These are phyloP conservation scores for Numenius arquata DNA, from an alignment of 2,113 vertebrate species.

Conservation along the genomic window DNA sequence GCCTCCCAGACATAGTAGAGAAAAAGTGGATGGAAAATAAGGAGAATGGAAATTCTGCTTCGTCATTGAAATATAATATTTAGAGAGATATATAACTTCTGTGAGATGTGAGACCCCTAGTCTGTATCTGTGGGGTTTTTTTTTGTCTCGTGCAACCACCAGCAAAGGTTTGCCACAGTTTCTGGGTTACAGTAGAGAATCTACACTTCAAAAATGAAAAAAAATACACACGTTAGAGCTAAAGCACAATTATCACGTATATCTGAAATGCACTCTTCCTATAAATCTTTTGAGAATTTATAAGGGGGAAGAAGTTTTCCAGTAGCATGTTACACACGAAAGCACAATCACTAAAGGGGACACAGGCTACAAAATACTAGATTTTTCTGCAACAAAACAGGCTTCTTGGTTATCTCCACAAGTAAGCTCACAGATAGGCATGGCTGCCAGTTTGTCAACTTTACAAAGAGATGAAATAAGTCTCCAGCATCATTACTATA, in stretches of 20 bases:
- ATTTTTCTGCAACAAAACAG: not conserved
- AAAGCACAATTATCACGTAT: not conserved
- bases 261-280: not conserved
- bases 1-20: not conserved
- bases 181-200: not conserved
- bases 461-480: slow-evolving; percentile 7
- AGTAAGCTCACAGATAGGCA: not conserved
- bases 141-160: not conserved
- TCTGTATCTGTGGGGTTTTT: not conserved
- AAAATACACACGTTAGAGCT: not conserved
- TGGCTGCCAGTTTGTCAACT: not conserved
- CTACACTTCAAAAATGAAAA: not conserved
- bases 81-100: not conserved
- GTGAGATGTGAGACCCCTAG: not conserved
- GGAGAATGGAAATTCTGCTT: not conserved
- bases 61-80: not conserved
- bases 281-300: not conserved
- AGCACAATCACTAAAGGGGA: not conserved
- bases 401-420: not conserved
- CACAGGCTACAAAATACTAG: not conserved
- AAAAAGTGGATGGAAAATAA: not conserved
- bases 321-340: not conserved
- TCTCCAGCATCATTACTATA: slow-evolving; percentile 12
- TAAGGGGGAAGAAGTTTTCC: not conserved
- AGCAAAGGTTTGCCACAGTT: not conserved